phyloP scores from a whole-genome alignment of 2,797 vertebrate species.

The Hozukius guyotensis region DNA sequence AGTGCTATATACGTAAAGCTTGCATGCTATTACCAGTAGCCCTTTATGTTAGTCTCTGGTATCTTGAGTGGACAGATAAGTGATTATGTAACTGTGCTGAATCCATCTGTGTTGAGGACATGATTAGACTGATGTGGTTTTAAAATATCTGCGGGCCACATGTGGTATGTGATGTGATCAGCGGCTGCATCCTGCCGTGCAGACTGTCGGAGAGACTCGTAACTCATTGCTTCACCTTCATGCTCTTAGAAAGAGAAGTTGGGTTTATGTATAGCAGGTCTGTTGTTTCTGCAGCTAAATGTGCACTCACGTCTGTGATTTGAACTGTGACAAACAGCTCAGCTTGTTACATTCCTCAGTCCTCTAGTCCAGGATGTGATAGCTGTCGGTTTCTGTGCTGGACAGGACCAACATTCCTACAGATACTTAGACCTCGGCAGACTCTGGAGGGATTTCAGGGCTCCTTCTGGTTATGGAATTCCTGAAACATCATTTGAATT shows the following conservation, averaged over 20 bases:
- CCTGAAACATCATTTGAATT: not conserved
- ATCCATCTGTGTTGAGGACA: slow-evolving; percentile 13
- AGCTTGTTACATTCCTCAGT: not conserved
- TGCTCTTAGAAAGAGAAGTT: not conserved
- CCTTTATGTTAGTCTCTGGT: not conserved
- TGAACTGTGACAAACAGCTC: not conserved
- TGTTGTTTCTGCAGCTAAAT: not conserved
- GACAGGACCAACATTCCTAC: slow-evolving; percentile 1
- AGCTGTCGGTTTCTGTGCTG: not conserved
- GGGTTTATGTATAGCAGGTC: not conserved
- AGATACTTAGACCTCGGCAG: not conserved
- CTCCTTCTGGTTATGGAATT: slow-evolving; percentile 6
- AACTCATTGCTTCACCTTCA: not conserved
- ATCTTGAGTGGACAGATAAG: not conserved
- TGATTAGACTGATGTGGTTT: slow-evolving; percentile 5
- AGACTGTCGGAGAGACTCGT: not conserved
- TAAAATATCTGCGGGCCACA: slow-evolving; percentile 35
- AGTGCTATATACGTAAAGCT: not conserved
- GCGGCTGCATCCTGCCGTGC: slow-evolving; percentile 34
- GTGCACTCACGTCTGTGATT: not conserved
- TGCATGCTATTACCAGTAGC: not conserved
- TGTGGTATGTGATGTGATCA: slow-evolving; percentile 37
- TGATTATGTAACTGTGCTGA: not conserved
- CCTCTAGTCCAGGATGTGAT: not conserved
- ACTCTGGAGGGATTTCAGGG: not conserved